Conservation (phyloP, 2,797 vertebrate species). For the Typhlichthys eigenmanni region DNA sequence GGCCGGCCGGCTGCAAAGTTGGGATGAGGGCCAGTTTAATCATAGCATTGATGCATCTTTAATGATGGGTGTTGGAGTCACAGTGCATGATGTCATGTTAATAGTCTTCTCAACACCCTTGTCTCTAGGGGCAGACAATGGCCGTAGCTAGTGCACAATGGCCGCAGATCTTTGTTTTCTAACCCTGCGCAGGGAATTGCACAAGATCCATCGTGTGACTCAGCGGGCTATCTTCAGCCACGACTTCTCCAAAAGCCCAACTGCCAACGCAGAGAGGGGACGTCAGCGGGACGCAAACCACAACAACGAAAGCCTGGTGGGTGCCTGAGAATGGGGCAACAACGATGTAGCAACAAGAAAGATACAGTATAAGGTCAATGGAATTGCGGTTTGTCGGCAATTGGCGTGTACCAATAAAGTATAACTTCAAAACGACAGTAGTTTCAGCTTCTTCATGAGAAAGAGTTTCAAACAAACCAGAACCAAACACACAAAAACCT, state of each 20-base stretch:
- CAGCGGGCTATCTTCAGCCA: slow-evolving; percentile 61
- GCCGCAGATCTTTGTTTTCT: slow-evolving; percentile 54
- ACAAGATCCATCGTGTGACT: slow-evolving; percentile 68
- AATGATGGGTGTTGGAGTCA: slow-evolving; percentile 43
- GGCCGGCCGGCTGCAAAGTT: slow-evolving; percentile 12
- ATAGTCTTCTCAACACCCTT: slow-evolving; percentile 33
- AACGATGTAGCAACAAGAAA: slow-evolving; percentile 67
- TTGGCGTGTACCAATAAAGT: slow-evolving; percentile 12
- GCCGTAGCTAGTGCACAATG: slow-evolving; percentile 2
- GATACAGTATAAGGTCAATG: slow-evolving; percentile 35
- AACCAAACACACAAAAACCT: background rate
- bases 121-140: slow-evolving; percentile 30
- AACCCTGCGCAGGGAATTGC: slow-evolving; percentile 53
- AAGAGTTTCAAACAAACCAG: background rate
- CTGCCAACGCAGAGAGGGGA: slow-evolving; percentile 41
- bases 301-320: slow-evolving; percentile 48
- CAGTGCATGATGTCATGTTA: slow-evolving; percentile 43
- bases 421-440: slow-evolving; percentile 17
- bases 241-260: slow-evolving; percentile 78
- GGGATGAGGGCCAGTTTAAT: slow-evolving; percentile 39
- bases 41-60: slow-evolving; percentile 43
- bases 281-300: slow-evolving; percentile 43
- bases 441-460: background rate
- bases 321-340: slow-evolving; percentile 61
- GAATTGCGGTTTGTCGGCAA: slow-evolving; percentile 9